Conservation (phyloP, 2,113 vertebrate species). For the Chionis minor region DNA sequence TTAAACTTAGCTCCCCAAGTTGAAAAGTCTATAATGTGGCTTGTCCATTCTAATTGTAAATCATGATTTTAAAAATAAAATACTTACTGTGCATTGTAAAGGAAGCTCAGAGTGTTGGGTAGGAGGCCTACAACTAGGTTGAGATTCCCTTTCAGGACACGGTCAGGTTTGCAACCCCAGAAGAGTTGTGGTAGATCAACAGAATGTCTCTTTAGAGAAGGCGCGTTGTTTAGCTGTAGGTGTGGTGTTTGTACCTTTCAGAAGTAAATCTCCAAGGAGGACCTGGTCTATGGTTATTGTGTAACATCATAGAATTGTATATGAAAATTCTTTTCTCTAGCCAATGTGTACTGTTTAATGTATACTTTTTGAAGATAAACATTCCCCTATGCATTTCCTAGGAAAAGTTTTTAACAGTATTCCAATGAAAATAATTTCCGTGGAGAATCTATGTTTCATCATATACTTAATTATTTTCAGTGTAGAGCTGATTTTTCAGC, state of each 20-base stretch:
- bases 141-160: not conserved
- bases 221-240: not conserved
- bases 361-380: not conserved
- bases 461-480: not conserved
- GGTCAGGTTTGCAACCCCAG: not conserved
- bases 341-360: not conserved
- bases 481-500: not conserved
- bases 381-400: not conserved
- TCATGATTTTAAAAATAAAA: not conserved
- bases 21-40: not conserved
- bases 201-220: not conserved
- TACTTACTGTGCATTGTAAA: not conserved
- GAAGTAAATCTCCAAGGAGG: not conserved
- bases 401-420: not conserved
- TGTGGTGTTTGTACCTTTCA: not conserved
- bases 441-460: not conserved
- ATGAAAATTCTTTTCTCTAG: not conserved
- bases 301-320: not conserved
- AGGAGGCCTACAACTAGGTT: fast-evolving
- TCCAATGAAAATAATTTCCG: not conserved
- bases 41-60: not conserved
- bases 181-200: not conserved
- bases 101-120: not conserved
- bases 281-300: not conserved
- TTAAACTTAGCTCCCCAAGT: not conserved